phyloP scores from a whole-genome alignment of 35 echinoderm and acorn worm genomes.

The Ophiothrix spiculata region DNA sequence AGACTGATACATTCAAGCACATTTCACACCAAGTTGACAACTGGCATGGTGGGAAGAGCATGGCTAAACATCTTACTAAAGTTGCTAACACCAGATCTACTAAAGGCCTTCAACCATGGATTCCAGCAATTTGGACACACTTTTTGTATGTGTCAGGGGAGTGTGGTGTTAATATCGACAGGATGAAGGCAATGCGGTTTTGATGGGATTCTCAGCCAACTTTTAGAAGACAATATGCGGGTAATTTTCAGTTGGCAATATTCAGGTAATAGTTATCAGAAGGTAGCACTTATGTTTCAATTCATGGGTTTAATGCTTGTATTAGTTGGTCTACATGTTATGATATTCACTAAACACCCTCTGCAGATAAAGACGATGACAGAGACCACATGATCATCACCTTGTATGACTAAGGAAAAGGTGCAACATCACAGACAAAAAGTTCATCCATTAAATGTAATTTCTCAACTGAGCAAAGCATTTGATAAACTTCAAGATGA shows the following conservation, averaged over 20 bases:
- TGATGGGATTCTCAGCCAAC: slow-evolving; percentile 19
- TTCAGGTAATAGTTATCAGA: slow-evolving; percentile 4
- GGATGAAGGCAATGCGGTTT: too few relatives aligned
- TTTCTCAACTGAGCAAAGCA: too few relatives aligned
- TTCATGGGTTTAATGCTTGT: neutral
- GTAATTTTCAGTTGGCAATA: slow-evolving; percentile 8
- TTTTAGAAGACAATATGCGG: slow-evolving; percentile 12
- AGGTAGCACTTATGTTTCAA: neutral
- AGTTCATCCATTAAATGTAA: too few relatives aligned
- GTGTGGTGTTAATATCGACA: too few relatives aligned
- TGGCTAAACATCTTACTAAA: slow-evolving; percentile 12
- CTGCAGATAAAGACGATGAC: too few relatives aligned
- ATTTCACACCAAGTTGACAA: slow-evolving; percentile 42
- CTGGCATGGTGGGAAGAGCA: slow-evolving; percentile 46
- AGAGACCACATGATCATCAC: too few relatives aligned
- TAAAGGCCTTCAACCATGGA: slow-evolving; percentile 14
- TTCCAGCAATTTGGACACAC: too few relatives aligned
- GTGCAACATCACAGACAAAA: too few relatives aligned
- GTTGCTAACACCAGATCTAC: neutral
- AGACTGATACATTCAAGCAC: neutral
- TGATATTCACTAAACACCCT: too few relatives aligned
- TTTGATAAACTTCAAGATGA: too few relatives aligned
- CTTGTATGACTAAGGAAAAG: too few relatives aligned
- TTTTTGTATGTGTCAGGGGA: too few relatives aligned
- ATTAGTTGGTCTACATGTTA: neutral